These are phyloP conservation scores for Oophaga sylvatica DNA, from an alignment of 2,797 vertebrate species.

Conservation along the genomic window DNA sequence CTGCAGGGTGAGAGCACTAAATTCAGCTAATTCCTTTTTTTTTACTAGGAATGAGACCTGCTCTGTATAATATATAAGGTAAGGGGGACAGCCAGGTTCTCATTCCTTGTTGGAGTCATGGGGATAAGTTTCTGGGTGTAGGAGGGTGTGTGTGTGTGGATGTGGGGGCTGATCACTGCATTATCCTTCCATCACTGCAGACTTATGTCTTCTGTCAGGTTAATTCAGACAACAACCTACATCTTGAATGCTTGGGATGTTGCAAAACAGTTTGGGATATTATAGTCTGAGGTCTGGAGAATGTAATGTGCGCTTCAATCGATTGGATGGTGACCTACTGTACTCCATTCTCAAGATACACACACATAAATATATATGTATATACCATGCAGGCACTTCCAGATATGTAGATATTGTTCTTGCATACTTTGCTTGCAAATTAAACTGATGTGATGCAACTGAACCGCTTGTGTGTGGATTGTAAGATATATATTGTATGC, in stretches of 20 bases:
- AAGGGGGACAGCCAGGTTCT: conserved; percentile 75
- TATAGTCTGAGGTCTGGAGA: conserved; percentile 15
- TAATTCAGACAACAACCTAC: conserved; percentile 58
- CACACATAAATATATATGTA: neutral
- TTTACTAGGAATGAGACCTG: conserved; percentile 68
- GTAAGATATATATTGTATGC: neutral
- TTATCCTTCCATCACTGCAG: conserved; percentile 67
- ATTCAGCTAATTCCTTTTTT: conserved; percentile 71
- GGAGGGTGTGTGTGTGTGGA: conserved; percentile 59
- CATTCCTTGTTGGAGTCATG: conserved; percentile 67
- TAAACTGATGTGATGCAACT: neutral
- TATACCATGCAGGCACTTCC: neutral
- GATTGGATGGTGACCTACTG: neutral
- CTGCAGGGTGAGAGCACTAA: conserved; percentile 73
- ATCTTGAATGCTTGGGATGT: conserved; percentile 1
- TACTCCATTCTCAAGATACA: neutral
- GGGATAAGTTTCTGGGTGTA: conserved; percentile 68
- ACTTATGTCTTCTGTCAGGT: conserved; percentile 69
- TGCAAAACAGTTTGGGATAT: neutral
- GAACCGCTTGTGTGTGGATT: neutral
- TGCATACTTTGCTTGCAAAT: no score
- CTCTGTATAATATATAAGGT: conserved; percentile 79
- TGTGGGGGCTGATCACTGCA: conserved; percentile 66
- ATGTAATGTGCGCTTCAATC: neutral
- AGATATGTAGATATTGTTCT: neutral